These are phyloP conservation scores for Listronotus bonariensis DNA, from an alignment of 1,140 invertebrate species.

Conservation along the genomic window DNA sequence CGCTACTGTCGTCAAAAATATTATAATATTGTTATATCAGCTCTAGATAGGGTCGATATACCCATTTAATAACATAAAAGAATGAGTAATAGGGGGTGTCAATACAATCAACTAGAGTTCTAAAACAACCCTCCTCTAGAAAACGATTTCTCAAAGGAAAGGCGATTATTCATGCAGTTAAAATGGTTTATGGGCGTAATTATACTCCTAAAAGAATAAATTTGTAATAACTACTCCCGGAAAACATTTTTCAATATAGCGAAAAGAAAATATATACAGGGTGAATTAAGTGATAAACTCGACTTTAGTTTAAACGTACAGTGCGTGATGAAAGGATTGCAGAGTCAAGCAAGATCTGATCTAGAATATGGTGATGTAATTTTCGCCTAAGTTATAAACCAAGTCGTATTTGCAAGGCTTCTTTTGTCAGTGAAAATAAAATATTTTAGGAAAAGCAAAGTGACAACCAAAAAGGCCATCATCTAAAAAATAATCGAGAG, in stretches of 20 bases:
- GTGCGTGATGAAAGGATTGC: too few species aligned
- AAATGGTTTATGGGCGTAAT: constrained; percentile 10
- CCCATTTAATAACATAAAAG: constrained; percentile 15
- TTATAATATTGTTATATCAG: not conserved
- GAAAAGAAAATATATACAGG: too few species aligned
- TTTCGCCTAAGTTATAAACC: too few species aligned
- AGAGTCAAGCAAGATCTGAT: too few species aligned
- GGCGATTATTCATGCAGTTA: constrained; percentile 4
- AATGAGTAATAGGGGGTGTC: constrained; percentile 22
- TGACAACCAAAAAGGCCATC: too few species aligned
- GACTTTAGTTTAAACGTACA: too few species aligned
- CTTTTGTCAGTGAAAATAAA: too few species aligned
- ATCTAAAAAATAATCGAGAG: too few species aligned
- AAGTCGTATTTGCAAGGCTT: too few species aligned
- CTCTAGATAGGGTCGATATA: not conserved
- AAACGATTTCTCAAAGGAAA: constrained; percentile 8
- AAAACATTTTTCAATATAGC: not conserved
- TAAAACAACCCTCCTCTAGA: constrained; percentile 12
- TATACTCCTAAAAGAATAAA: constrained; percentile 10
- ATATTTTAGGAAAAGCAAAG: too few species aligned
- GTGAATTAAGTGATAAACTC: too few species aligned
- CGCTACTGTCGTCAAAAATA: not conserved
- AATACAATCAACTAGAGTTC: constrained; percentile 20
- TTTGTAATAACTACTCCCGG: constrained; percentile 5
- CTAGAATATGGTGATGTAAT: too few species aligned